A percentile compares a stretch with the other conserved stretches of the same genome.
Conservation (phyloP, 2,888 invertebrate genomes). For the Syritta pipiens region DNA sequence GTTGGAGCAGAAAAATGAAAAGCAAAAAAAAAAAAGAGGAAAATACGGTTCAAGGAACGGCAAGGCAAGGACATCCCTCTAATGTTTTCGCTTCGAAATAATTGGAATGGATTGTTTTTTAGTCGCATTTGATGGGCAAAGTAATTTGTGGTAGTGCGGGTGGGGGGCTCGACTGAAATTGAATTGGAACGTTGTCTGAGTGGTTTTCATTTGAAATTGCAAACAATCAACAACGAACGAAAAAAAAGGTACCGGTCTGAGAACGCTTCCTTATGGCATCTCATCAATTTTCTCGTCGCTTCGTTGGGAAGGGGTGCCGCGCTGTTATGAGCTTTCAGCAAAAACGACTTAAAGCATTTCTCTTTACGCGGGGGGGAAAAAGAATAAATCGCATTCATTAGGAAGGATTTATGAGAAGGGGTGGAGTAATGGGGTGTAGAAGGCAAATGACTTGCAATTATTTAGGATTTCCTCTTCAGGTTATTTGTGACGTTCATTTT, state of each 20-base stretch:
- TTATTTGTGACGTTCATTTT: not conserved
- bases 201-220: not conserved
- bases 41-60: no score
- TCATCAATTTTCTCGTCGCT: conserved; percentile 8
- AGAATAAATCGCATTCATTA: conserved; percentile 27
- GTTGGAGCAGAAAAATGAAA: no score
- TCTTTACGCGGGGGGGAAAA: no score
- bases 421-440: no score
- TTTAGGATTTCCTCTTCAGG: not conserved
- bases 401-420: conserved; percentile 27
- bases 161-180: not conserved
- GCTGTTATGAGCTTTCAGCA: no score
- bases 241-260: not conserved
- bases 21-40: no score
- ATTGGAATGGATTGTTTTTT: conserved; percentile 21
- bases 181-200: not conserved
- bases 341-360: no score
- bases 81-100: not conserved
- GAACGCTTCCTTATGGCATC: not conserved
- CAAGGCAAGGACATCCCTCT: not conserved
- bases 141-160: conserved; percentile 15
- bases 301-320: no score
- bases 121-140: not conserved
- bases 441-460: conserved; percentile 33
- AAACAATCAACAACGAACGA: not conserved